Conservation (phyloP, 2,113 vertebrate species). For the Hemibates koningsi region DNA sequence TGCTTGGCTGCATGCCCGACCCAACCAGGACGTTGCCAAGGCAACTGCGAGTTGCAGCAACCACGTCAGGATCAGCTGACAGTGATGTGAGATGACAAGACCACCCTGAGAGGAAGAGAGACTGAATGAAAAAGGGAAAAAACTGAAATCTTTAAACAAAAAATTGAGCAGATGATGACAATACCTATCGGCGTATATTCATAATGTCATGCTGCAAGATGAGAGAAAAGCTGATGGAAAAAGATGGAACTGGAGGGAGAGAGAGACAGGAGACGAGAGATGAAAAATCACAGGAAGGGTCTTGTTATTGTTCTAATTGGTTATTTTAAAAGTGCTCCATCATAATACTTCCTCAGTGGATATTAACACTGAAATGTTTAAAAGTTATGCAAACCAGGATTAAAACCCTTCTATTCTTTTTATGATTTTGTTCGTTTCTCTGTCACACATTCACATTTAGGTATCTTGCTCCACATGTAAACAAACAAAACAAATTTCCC, state of each 20-base stretch:
- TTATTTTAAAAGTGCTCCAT: constrained; percentile 3
- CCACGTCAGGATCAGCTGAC: constrained; percentile 28
- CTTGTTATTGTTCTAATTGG: background rate
- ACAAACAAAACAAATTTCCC: too few species aligned
- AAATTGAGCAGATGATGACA: background rate
- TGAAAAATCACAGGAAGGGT: background rate
- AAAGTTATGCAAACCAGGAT: background rate
- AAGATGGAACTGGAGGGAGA: background rate
- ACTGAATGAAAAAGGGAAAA: background rate
- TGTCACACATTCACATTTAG: background rate
- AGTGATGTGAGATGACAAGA: constrained; percentile 36
- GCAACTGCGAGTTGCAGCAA: constrained; percentile 15
- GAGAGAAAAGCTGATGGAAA: background rate
- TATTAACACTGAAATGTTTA: constrained; percentile 30
- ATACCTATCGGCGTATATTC: background rate
- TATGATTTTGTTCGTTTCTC: background rate
- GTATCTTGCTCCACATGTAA: background rate
- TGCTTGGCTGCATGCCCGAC: background rate
- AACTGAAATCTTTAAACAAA: background rate
- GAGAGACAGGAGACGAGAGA: background rate
- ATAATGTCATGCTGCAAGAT: background rate
- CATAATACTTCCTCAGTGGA: constrained; percentile 25
- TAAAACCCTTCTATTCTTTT: background rate
- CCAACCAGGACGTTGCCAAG: constrained; percentile 6
- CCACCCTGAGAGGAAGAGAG: background rate